Evolutionary conservation across 2,797 vertebrate genomes (phyloP), one percentile per base, ranked within the genome.

Genomic region (Sebastolobus alascanus): DNA sequence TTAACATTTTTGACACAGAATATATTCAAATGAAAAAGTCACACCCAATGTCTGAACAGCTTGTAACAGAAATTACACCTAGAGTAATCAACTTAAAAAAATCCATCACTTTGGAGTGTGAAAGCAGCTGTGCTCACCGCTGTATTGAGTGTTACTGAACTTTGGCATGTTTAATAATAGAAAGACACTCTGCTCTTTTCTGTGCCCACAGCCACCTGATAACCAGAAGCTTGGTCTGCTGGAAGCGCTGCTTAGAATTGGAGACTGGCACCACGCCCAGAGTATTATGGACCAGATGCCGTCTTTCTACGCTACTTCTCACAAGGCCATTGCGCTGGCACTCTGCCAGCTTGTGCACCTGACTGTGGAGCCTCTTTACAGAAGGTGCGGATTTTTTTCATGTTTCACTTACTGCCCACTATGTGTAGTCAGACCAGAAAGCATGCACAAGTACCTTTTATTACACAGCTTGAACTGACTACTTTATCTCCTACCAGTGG

Each of bases 231-330:
- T 99, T 71, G 99, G 99, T 64, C 94, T 99, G 84, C 92, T 99
- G 88, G 98, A 99, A 95, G 98, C 98, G 0, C 94, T 99, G 71
- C 94, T 99, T 77, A 96, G 96, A 93, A 99, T 99, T 18, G 98
- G 99, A 72, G 99, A 99, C 90, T 99, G 99, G 98, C 97, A 97
- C 58, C 98, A 99, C 13, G 97, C 99, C 25, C 97, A 98, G 85
- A 97, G 95, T 82, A 98, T 99, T 90, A 99, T 99, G 98, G 98
- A 99, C 93, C 98, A 99, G 95, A 98, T 99, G 98, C 99, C 99
- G 81, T 95, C 97, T 0, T 99, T 98, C 88, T 99, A 99, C 71
- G 97, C 97, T 67, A 96, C 98, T 82, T 98, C 98, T 56, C 99
- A 99, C 93, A 99, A 97, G 93, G 93, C 97, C 73, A 99, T 99